A percentile compares a stretch with the other conserved stretches of the same genome.
These are phyloP conservation scores for Steinernema khuongi DNA, from an alignment of 1,140 invertebrate genomes.

Conservation along the genomic window DNA sequence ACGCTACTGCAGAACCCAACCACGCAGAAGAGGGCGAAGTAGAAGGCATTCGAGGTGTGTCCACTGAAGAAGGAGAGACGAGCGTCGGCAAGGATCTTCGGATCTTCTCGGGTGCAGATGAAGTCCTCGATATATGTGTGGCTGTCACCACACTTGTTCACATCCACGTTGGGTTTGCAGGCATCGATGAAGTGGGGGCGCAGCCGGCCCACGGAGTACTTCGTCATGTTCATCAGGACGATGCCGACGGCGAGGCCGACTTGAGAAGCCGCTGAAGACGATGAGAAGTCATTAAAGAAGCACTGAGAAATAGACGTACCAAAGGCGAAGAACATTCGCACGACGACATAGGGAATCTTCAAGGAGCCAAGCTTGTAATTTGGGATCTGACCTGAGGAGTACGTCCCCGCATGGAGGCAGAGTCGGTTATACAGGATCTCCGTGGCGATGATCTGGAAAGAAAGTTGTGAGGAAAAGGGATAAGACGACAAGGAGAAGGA, in stretches of 20 bases:
- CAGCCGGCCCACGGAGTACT: slow-evolving; percentile 79
- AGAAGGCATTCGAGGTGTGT: slow-evolving; percentile 29
- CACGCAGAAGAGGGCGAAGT: slow-evolving; percentile 36
- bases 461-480: not conserved
- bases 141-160: not conserved
- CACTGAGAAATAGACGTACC: not conserved
- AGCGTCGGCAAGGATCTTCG: slow-evolving; percentile 33
- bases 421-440: not conserved
- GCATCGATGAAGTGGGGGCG: slow-evolving; percentile 78
- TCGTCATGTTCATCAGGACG: slow-evolving; percentile 65
- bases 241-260: not conserved
- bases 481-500: too few relatives aligned
- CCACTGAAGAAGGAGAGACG: slow-evolving; percentile 31
- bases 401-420: not conserved
- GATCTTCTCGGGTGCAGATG: slow-evolving; percentile 52
- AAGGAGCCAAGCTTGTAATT: not conserved
- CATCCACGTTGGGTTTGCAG: slow-evolving; percentile 61
- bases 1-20: slow-evolving; percentile 57
- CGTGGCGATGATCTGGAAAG: slow-evolving; percentile 1
- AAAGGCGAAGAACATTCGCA: not conserved
- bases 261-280: not conserved
- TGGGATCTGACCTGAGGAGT: not conserved
- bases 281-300: not conserved
- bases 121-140: slow-evolving; percentile 58
- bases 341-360: slow-evolving; percentile 1